Evolutionary conservation across 2,797 vertebrate genomes (phyloP), one percentile per base, ranked within the genome.

Genomic region (Pangasius macronema): DNA sequence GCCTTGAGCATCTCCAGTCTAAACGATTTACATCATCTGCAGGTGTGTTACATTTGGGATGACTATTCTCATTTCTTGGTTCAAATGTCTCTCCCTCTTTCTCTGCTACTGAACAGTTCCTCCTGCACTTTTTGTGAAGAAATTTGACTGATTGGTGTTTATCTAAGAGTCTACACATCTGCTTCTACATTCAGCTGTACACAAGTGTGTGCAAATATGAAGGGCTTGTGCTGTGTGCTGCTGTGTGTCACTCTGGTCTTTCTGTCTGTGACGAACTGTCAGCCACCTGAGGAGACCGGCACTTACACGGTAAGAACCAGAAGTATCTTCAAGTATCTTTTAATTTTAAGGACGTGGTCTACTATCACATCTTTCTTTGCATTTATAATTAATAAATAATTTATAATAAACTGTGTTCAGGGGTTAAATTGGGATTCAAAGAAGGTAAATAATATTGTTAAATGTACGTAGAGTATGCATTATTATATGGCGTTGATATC

Each of bases 251-350:
- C 75, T 68, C 82, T 93, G 68, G 59, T 82, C 53, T 73, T 91
- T 84, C 16, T 87, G 61, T 90, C 90, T 80, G 77, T 39, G 77
- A 53, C 92, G 7, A 90, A 93, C 72, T 92, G 94, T 46, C 95
- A 96, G 92, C 93, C 94, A 70, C 89, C 93, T 0, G 91, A 93
- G 55, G 95, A 95, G 85, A 91, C 88, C 0, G 93, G 94, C 89
- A 93, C 93, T 85, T 95, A 94, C 92, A 96, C 94, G 91, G 95
- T 96, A 92, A 93, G 91, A 59, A 73, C 65, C 36, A 59, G 3
- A 65, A 30, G 39, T 33, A 75, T 85, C 73, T 76, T 85, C 9
- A 30, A 30, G 27, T 30, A 46, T 33, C 24, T 46, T 57, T 84
- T 59, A 39, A 16, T n/a, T 84, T 53, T 18, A 63, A 63, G 14